phyloP scores from a whole-genome alignment of 2,888 invertebrate species.

The Formica aserva region DNA sequence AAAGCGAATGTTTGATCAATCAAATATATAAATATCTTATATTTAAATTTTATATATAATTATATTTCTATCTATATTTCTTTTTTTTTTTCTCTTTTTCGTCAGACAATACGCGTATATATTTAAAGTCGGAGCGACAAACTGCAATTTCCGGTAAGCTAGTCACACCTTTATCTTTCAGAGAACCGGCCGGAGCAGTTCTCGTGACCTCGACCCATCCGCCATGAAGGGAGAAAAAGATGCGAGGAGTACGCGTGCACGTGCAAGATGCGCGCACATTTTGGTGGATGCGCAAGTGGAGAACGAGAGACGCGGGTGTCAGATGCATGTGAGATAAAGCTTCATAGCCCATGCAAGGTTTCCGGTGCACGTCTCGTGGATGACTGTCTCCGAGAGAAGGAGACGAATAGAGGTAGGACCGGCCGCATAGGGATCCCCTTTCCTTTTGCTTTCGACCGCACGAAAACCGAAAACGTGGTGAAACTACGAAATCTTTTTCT shows the following conservation, averaged over 20 bases:
- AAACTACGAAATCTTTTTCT: conserved; percentile 81
- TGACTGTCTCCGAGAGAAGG: conserved; percentile 35
- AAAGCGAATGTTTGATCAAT: background rate
- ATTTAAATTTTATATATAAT: background rate
- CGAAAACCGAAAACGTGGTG: conserved; percentile 83
- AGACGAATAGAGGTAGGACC: conserved; percentile 35
- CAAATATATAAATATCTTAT: background rate
- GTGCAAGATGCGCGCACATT: conserved; percentile 62
- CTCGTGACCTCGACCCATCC: conserved; percentile 37
- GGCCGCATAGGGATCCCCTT: conserved; percentile 64
- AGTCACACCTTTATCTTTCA: conserved; percentile 48
- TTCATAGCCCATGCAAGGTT: conserved; percentile 66
- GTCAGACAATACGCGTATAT: background rate
- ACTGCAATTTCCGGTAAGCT: conserved; percentile 58
- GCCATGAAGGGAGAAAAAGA: conserved; percentile 4
- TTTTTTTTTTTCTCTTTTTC: background rate
- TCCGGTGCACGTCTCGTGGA: conserved; percentile 73
- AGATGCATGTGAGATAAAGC: conserved; percentile 74
- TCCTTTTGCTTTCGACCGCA: conserved; percentile 74
- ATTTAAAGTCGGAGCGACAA: background rate
- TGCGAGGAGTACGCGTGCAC: conserved; percentile 46
- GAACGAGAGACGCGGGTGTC: conserved; percentile 74
- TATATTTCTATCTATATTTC: background rate
- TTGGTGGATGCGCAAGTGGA: conserved; percentile 56
- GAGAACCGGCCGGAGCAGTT: conserved; percentile 49